Evolutionary conservation across 2,113 vertebrate genomes (phyloP).

Genomic region (Myrmecophaga tridactyla): DNA sequence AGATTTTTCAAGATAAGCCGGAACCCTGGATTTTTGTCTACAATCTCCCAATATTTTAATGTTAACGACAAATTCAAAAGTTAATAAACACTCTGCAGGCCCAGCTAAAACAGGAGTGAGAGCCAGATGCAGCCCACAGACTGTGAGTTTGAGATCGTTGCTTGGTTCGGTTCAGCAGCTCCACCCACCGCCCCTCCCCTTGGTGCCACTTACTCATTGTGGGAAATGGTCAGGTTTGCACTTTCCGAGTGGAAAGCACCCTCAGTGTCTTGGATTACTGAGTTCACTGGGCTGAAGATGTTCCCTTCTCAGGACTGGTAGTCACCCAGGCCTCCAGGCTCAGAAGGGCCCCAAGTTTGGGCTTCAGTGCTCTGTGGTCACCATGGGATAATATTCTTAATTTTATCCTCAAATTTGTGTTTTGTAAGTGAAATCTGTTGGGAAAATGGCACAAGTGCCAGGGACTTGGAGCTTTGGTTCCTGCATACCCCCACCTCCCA

Average conservation of each 20-base stretch:
- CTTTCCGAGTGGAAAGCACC: neutral
- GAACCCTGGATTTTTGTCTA: neutral
- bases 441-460: neutral
- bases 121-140: neutral
- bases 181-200: neutral
- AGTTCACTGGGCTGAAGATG: neutral
- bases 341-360: neutral
- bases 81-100: neutral
- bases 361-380: neutral
- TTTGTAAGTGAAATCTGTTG: neutral
- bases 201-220: neutral
- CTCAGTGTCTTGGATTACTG: neutral
- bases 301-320: neutral
- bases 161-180: neutral
- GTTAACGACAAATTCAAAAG: neutral
- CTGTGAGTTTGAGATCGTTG: neutral
- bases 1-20: neutral
- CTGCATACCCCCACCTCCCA: too few relatives aligned
- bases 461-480: neutral
- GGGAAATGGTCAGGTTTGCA: neutral
- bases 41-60: neutral
- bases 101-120: neutral
- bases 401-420: neutral
- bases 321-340: neutral
- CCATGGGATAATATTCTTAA: neutral